Percentiles rank a stretch among this genome's conserved stretches.
Conservation (phyloP, 30 jellyfish, hydroid and myxozoan species). For the Phacellophora camtschatica region DNA sequence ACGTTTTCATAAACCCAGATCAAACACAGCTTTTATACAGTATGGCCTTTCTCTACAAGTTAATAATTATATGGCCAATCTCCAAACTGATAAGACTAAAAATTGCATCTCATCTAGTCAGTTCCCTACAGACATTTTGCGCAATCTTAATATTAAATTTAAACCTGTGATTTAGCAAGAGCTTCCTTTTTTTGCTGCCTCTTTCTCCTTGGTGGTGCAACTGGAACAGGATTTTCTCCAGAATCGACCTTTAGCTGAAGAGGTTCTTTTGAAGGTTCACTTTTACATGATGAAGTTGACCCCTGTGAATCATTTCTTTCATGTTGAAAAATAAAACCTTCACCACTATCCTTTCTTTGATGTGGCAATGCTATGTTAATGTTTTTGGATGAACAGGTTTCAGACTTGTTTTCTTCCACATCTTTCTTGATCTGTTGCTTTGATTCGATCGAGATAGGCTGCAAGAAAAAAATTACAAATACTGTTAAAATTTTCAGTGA, state of each 20-base stretch:
- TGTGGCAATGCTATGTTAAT: not conserved
- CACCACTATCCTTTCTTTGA: not conserved
- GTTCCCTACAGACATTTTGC: not conserved
- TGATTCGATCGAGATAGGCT: too few species aligned
- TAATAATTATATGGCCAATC: too few species aligned
- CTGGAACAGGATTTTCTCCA: conserved; percentile 62
- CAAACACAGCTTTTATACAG: too few species aligned
- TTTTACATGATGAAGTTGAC: not conserved
- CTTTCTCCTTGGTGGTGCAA: conserved; percentile 92
- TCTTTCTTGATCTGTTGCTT: too few species aligned
- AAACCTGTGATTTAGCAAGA: conserved; percentile 43
- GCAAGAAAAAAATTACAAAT: too few species aligned
- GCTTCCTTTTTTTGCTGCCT: conserved; percentile 81
- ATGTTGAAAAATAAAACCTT: not conserved
- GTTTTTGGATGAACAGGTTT: too few species aligned
- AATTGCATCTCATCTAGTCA: too few species aligned
- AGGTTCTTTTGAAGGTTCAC: not conserved
- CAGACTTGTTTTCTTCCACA: too few species aligned
- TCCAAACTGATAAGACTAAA: too few species aligned
- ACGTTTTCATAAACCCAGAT: too few species aligned
- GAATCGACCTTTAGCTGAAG: not conserved
- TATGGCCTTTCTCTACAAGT: too few species aligned
- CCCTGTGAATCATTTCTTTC: not conserved
- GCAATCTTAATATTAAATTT: not conserved
- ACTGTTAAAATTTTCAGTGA: too few species aligned